Evolutionary conservation across 1,140 invertebrate species (phyloP).

Genomic region (Pteromalus puparum): DNA sequence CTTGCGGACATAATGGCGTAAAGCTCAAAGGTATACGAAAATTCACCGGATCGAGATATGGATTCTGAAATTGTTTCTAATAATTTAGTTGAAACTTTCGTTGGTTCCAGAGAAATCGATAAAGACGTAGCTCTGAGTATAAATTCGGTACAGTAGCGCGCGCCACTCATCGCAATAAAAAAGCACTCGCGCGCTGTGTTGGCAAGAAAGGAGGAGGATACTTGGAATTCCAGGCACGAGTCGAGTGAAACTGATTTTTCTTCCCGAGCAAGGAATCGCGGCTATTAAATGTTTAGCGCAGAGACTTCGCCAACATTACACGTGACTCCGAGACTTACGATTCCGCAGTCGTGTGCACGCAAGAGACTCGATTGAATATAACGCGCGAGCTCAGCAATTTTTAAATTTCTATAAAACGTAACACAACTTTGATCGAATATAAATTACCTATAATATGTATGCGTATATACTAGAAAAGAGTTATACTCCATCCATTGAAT

Average conservation of each 20-base stretch:
- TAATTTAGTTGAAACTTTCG: not conserved
- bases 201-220: not conserved
- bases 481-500: conserved; percentile 39
- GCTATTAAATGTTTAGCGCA: conserved; percentile 42
- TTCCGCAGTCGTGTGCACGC: not conserved
- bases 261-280: conserved; percentile 10
- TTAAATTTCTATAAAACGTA: not conserved
- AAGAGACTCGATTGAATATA: not conserved
- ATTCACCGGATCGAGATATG: too few species aligned
- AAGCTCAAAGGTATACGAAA: too few species aligned
- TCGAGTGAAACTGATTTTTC: conserved; percentile 37
- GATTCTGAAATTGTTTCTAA: not conserved
- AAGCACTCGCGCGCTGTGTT: not conserved
- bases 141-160: not conserved
- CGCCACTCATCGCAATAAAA: conserved; percentile 1
- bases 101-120: not conserved
- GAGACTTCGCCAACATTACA: conserved; percentile 24
- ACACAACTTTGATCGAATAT: not conserved
- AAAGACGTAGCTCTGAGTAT: not conserved
- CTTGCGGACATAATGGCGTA: not conserved
- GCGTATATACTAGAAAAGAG: not conserved
- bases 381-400: not conserved
- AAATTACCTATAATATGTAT: too few species aligned
- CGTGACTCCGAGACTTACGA: conserved; percentile 6
- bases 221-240: conserved; percentile 32